A percentile compares a stretch with the other conserved stretches of the same genome.
phyloP scores from a whole-genome alignment of 2,797 vertebrate species.

The Ptychadena robeensis region DNA sequence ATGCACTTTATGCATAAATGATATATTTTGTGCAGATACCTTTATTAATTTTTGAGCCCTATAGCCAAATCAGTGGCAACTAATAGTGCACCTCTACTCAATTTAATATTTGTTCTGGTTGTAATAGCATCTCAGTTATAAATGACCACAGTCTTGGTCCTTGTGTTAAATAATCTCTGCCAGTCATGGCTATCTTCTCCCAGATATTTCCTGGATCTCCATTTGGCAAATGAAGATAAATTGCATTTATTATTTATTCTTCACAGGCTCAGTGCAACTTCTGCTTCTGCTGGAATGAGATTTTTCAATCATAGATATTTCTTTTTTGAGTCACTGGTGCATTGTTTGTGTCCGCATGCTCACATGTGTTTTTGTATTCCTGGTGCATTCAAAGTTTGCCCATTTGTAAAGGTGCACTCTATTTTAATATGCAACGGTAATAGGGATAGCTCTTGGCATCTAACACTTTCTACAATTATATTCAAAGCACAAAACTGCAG shows the following conservation, averaged over 20 bases:
- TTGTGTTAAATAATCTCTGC: not conserved
- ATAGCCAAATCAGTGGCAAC: not conserved
- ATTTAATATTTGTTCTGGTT: not conserved
- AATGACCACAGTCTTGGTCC: not conserved
- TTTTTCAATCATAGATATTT: slow-evolving; percentile 38
- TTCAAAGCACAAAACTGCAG: not conserved
- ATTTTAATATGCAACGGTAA: slow-evolving; percentile 20
- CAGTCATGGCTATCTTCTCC: not conserved
- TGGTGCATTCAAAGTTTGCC: not conserved
- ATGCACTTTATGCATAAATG: not conserved
- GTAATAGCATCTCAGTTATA: slow-evolving; percentile 24
- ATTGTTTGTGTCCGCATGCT: slow-evolving; percentile 19
- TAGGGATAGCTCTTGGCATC: not conserved
- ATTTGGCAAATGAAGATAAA: slow-evolving; percentile 25
- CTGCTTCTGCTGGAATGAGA: slow-evolving; percentile 18
- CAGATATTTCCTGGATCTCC: slow-evolving; percentile 7
- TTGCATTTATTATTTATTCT: slow-evolving; percentile 27
- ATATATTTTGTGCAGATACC: slow-evolving; percentile 20
- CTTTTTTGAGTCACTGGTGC: slow-evolving; percentile 22
- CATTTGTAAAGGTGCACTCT: slow-evolving; percentile 1
- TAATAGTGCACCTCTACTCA: slow-evolving; percentile 22
- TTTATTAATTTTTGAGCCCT: slow-evolving; percentile 19
- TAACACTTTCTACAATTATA: not conserved
- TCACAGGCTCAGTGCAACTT: slow-evolving; percentile 21
- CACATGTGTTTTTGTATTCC: not conserved